Conservation (phyloP, 2,797 vertebrate genomes). For the Sebastes ruberrimus region DNA sequence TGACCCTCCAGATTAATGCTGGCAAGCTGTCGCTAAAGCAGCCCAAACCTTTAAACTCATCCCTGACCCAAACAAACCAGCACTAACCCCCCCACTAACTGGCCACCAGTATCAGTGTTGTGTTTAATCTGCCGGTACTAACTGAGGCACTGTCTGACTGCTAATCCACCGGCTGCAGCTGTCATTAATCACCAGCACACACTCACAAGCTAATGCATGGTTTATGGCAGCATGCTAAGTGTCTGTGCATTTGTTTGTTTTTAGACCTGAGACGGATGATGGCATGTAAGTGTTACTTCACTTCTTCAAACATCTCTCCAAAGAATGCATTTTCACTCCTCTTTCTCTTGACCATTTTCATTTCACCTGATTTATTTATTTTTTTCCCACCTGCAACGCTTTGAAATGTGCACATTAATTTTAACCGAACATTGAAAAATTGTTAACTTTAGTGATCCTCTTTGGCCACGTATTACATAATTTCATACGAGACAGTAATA, state of each 20-base stretch:
- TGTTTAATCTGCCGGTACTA: constrained; percentile 41
- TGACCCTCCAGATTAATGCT: constrained; percentile 14
- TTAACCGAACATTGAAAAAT: not conserved
- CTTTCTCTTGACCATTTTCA: not conserved
- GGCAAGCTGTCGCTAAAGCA: constrained; percentile 26
- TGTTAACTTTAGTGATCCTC: too few species aligned
- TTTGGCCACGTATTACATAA: too few species aligned
- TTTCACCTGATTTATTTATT: not conserved
- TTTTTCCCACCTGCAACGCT: not conserved
- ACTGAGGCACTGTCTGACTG: constrained; percentile 33
- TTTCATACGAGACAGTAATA: too few species aligned
- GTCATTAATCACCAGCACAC: constrained; percentile 15
- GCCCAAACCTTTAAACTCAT: constrained; percentile 14
- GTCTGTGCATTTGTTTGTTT: constrained; percentile 86
- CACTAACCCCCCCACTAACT: constrained; percentile 38
- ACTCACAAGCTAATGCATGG: constrained; percentile 70
- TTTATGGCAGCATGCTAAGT: constrained; percentile 86
- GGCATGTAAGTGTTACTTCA: constrained; percentile 92
- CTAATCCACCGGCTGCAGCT: constrained; percentile 39
- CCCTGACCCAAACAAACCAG: not conserved
- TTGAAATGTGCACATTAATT: not conserved
- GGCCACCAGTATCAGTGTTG: not conserved
- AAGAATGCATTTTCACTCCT: not conserved
- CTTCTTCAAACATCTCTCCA: constrained; percentile 71
- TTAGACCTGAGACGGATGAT: constrained; percentile 90